phyloP scores from a whole-genome alignment of 2,888 invertebrate genomes.

The Torymus tubicola region DNA sequence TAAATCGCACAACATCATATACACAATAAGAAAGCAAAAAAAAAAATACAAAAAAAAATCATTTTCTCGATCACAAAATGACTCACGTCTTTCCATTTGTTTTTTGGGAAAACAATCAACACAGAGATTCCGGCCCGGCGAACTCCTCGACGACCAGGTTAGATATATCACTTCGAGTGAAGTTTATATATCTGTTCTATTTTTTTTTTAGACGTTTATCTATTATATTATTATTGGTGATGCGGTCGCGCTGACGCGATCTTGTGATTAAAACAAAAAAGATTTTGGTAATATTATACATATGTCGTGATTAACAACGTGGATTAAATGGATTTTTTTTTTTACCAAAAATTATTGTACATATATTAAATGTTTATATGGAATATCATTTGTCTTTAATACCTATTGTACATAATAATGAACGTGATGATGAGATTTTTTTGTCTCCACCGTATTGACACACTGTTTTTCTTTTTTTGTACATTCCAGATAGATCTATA shows the following conservation, averaged over 20 bases:
- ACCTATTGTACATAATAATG: conserved; percentile 42
- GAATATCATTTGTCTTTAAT: conserved; percentile 17
- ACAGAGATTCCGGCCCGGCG: conserved; percentile 84
- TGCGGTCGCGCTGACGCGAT: conserved; percentile 15
- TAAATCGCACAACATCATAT: not conserved
- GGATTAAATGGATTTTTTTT: conserved; percentile 23
- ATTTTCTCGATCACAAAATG: conserved; percentile 15
- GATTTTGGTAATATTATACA: not conserved
- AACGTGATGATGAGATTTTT: not conserved
- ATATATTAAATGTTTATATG: conserved; percentile 35
- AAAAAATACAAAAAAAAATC: not conserved
- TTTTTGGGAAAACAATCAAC: conserved; percentile 80
- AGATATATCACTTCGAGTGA: conserved; percentile 72
- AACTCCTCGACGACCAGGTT: conserved; percentile 86
- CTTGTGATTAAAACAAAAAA: conserved; percentile 53
- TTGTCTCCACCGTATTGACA: conserved; percentile 9
- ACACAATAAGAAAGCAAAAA: not conserved
- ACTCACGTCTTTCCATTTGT: conserved; percentile 54
- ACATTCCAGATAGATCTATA: conserved; percentile 32
- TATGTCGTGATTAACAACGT: conserved; percentile 57
- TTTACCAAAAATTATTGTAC: conserved; percentile 37
- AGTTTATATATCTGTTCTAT: conserved; percentile 14
- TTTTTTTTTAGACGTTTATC: conserved; percentile 7
- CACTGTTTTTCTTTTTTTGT: conserved; percentile 34
- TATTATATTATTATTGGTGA: not conserved